These are phyloP conservation scores for Prorops nasuta DNA, from an alignment of 1,140 invertebrate species.

Conservation along the genomic window DNA sequence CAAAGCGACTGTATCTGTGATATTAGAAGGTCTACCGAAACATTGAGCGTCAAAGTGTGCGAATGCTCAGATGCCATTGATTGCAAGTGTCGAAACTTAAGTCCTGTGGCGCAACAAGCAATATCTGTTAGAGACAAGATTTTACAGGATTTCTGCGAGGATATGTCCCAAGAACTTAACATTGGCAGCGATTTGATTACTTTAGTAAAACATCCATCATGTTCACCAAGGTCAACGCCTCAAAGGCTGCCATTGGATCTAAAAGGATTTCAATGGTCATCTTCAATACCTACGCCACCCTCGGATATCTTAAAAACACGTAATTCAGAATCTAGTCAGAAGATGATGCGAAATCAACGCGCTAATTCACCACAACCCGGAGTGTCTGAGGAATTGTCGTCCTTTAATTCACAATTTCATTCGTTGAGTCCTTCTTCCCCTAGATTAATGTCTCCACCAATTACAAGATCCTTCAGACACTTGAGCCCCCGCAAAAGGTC, in stretches of 20 bases:
- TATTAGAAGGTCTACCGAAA: conserved; percentile 43
- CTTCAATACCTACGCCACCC: conserved; percentile 42
- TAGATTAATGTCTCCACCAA: conserved; percentile 48
- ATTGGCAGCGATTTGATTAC: conserved; percentile 51
- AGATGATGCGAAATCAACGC: conserved; percentile 25
- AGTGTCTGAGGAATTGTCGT: conserved; percentile 42
- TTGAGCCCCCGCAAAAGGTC: conserved; percentile 41
- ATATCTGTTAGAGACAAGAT: conserved; percentile 54
- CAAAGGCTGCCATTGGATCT: conserved; percentile 48
- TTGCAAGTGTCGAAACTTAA: conserved; percentile 29
- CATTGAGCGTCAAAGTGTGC: conserved; percentile 34
- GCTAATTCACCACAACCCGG: conserved; percentile 45
- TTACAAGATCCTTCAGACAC: conserved; percentile 43
- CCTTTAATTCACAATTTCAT: conserved; percentile 43
- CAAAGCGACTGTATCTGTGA: conserved; percentile 49
- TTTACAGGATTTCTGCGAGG: conserved; percentile 53
- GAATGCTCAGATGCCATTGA: conserved; percentile 35
- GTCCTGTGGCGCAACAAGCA: conserved; percentile 35
- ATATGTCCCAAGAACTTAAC: conserved; percentile 49
- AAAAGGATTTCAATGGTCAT: conserved; percentile 38
- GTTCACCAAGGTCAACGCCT: conserved; percentile 48
- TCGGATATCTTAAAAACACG: conserved; percentile 50
- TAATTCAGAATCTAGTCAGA: conserved; percentile 50
- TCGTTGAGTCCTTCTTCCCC: conserved; percentile 46
- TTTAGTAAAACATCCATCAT: conserved; percentile 50